These are phyloP conservation scores for Cantharis nigra DNA, from an alignment of 2,888 invertebrate species.

Conservation along the genomic window DNA sequence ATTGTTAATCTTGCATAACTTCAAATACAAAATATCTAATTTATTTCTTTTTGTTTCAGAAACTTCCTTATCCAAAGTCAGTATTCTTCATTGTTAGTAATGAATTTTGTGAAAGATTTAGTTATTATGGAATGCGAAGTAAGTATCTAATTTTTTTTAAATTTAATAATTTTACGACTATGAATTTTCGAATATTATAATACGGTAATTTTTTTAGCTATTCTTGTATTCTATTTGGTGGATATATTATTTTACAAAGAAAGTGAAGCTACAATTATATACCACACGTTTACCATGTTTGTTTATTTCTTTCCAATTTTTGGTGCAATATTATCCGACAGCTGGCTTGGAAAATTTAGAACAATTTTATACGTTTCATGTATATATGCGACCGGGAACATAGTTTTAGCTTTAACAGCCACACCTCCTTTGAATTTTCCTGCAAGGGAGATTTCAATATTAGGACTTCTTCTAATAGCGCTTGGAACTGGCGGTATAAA, in stretches of 20 bases:
- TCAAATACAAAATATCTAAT: neutral
- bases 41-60: constrained; percentile 59
- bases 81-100: constrained; percentile 93
- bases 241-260: constrained; percentile 75
- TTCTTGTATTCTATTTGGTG: constrained; percentile 85
- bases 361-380: constrained; percentile 90
- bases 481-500: constrained; percentile 95
- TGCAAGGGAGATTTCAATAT: constrained; percentile 53
- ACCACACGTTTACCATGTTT: constrained; percentile 87
- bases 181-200: neutral
- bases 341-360: constrained; percentile 86
- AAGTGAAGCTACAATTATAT: constrained; percentile 81
- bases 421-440: constrained; percentile 67
- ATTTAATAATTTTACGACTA: no score
- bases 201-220: constrained; percentile 65
- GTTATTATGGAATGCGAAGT: constrained; percentile 97
- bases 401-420: constrained; percentile 73
- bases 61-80: constrained; percentile 79
- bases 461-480: constrained; percentile 77
- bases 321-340: constrained; percentile 94
- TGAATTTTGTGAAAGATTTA: constrained; percentile 98
- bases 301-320: constrained; percentile 88
- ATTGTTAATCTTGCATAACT: neutral
- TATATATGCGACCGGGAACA: constrained; percentile 83
- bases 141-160: constrained; percentile 53